Evolutionary conservation across 2,797 vertebrate species (phyloP).

Genomic region (Ctenopoma kingsleyae): DNA sequence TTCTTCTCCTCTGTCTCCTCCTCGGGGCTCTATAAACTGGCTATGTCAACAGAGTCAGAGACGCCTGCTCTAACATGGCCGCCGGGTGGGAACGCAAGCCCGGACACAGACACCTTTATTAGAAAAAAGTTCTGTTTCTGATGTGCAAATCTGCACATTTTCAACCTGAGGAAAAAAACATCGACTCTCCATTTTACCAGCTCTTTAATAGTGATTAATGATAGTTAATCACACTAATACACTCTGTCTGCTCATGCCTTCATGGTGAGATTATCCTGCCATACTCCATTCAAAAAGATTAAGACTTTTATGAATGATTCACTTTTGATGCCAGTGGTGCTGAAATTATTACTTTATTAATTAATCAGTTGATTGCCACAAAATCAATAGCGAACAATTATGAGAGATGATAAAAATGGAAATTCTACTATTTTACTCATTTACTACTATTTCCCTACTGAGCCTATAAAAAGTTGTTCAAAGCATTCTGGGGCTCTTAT

Average conservation of each 20-base stretch:
- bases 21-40: conserved; percentile 49
- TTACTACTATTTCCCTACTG: conserved; percentile 1
- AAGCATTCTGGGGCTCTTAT: conserved; percentile 7
- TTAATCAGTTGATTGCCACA: background rate
- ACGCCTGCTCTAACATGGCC: conserved; percentile 62
- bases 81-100: conserved; percentile 38
- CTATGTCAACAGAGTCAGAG: conserved; percentile 58
- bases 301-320: conserved; percentile 6
- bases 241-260: conserved; percentile 24
- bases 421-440: background rate
- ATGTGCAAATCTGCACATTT: conserved; percentile 34
- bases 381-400: background rate
- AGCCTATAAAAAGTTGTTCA: background rate
- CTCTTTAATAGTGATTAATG: conserved; percentile 43
- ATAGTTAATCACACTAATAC: conserved; percentile 27
- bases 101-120: conserved; percentile 28
- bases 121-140: conserved; percentile 11
- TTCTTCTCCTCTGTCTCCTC: conserved; percentile 31
- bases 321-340: background rate
- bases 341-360: background rate
- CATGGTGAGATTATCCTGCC: conserved; percentile 18
- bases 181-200: background rate
- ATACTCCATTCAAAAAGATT: conserved; percentile 29
- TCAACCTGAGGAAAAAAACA: background rate
- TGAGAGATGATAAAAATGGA: too few species aligned